Percentiles rank a stretch among this genome's conserved stretches.
Evolutionary conservation across 2,113 vertebrate species (phyloP).

Genomic region (Corythaixoides concolor): DNA sequence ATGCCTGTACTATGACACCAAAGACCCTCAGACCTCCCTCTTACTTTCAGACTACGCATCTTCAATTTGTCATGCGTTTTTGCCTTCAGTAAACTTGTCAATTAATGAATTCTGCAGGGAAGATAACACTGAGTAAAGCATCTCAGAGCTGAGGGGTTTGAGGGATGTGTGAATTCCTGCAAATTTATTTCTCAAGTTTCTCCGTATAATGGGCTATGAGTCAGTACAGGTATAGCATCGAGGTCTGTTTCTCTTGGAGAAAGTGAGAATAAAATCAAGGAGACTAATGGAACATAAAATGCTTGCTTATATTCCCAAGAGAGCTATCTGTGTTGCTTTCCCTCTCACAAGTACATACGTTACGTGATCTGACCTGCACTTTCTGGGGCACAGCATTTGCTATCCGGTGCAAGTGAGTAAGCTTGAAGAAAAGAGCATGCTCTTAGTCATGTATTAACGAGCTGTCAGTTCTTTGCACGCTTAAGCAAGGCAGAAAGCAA

Average conservation of each 20-base stretch:
- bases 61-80: not conserved
- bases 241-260: not conserved
- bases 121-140: not conserved
- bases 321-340: not conserved
- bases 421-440: not conserved
- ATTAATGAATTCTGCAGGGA: not conserved
- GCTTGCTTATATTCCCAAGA: not conserved
- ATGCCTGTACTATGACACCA: rapidly evolving
- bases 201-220: not conserved
- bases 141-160: not conserved
- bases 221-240: not conserved
- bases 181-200: not conserved
- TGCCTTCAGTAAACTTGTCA: not conserved
- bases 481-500: not conserved
- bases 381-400: not conserved
- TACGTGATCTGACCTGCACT: not conserved
- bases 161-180: not conserved
- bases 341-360: not conserved
- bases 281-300: slow-evolving; percentile 2
- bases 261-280: not conserved
- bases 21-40: not conserved
- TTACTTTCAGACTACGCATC: not conserved
- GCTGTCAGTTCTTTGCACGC: not conserved
- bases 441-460: not conserved
- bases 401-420: not conserved